Percentiles rank a stretch among this genome's conserved stretches.
These are phyloP conservation scores for Alces alces DNA, from an alignment of 2,113 vertebrate genomes.

Conservation along the genomic window DNA sequence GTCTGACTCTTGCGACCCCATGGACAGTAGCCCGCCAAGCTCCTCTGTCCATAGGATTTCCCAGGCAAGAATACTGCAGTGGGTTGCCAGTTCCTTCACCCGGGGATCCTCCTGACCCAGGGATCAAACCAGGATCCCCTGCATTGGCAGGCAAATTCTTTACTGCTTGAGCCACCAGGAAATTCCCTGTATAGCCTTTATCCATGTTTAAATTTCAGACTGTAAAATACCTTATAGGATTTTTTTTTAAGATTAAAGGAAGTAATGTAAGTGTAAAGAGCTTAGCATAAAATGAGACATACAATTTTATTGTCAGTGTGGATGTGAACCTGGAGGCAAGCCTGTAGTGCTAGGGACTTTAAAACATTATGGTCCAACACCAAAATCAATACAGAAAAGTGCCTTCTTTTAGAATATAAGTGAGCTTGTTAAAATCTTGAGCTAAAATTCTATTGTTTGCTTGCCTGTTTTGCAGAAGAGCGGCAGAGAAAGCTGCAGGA, in stretches of 20 bases:
- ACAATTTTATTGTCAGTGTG: neutral
- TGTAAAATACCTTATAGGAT: neutral
- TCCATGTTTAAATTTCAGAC: neutral
- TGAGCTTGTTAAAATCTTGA: neutral
- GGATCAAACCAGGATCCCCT: neutral
- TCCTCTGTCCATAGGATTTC: neutral
- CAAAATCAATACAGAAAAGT: neutral
- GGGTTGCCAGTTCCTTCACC: neutral
- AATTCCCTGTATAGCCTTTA: neutral
- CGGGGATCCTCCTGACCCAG: neutral
- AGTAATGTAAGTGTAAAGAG: neutral
- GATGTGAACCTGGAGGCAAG: neutral
- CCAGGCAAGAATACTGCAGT: neutral
- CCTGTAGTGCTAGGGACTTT: neutral
- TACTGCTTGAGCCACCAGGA: neutral
- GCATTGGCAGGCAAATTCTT: neutral
- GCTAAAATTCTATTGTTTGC: neutral
- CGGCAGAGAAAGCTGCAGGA: slow-evolving; percentile 56
- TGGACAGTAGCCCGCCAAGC: neutral
- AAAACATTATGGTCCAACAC: neutral
- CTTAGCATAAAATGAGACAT: neutral
- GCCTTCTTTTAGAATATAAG: neutral
- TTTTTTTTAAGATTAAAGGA: neutral
- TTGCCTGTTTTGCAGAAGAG: slow-evolving; percentile 56
- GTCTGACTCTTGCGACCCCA: neutral